Conservation (phyloP, 2,113 vertebrate species). For the Brevimyrus niger region DNA sequence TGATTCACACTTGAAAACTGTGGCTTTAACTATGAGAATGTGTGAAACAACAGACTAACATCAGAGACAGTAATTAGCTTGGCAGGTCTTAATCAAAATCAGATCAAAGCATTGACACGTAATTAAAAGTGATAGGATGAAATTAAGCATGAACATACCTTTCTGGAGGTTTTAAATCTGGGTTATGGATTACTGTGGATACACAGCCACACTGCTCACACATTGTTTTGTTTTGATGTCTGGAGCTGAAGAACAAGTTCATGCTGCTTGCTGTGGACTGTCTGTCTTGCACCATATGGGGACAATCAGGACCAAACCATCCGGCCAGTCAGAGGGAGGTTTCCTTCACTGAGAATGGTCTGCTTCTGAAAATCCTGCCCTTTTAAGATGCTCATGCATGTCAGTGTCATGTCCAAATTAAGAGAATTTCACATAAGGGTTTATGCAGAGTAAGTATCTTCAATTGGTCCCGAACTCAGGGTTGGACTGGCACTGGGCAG, state of each 20-base stretch:
- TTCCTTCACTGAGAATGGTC: neutral
- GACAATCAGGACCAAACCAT: neutral
- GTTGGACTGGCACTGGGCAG: neutral
- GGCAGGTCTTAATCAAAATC: neutral
- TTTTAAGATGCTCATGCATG: neutral
- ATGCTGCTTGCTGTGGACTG: neutral
- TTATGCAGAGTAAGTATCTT: neutral
- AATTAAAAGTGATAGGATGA: neutral
- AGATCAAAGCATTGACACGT: neutral
- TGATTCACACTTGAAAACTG: neutral
- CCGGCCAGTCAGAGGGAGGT: neutral
- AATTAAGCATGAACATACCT: neutral
- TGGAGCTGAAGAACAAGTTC: neutral
- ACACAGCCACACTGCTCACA: neutral
- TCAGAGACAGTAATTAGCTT: neutral
- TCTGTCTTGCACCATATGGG: neutral
- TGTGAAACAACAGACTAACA: neutral
- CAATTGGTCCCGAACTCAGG: neutral
- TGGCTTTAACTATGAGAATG: neutral
- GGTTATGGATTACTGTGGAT: neutral
- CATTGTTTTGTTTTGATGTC: neutral
- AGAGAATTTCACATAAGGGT: neutral
- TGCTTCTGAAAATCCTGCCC: neutral
- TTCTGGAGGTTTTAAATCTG: neutral
- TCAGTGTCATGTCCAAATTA: neutral